Conservation (phyloP, 2,797 vertebrate species). For the Alosa sapidissima region DNA sequence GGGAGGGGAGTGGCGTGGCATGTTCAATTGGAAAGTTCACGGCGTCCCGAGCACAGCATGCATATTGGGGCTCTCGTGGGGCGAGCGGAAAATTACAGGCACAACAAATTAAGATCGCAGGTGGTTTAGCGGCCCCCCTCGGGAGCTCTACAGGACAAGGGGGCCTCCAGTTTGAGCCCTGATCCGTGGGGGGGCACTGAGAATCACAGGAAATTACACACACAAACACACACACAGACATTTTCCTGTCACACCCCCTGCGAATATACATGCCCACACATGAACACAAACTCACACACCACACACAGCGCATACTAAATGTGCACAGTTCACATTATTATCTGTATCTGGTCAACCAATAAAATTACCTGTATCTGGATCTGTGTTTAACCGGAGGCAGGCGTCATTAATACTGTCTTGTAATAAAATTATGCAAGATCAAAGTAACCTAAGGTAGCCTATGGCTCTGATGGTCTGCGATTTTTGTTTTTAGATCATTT, state of each 20-base stretch:
- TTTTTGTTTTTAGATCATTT: too few species aligned
- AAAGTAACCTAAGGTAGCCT: too few species aligned
- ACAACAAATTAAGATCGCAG: conserved; percentile 51
- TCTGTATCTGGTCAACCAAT: too few species aligned
- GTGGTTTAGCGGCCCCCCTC: conserved; percentile 45
- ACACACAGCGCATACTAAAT: neutral
- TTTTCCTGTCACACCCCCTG: neutral
- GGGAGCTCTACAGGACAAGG: conserved; percentile 1
- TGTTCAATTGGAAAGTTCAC: conserved; percentile 33
- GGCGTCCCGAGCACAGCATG: conserved; percentile 39
- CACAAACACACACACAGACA: conserved; percentile 13
- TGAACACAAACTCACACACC: neutral
- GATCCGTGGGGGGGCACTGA: conserved; percentile 22
- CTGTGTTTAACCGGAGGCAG: too few species aligned
- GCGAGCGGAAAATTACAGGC: conserved; percentile 47
- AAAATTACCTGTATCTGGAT: too few species aligned
- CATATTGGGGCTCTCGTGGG: conserved; percentile 25
- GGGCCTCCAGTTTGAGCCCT: conserved; percentile 18
- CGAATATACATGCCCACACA: neutral
- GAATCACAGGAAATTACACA: conserved; percentile 6
- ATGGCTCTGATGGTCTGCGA: too few species aligned
- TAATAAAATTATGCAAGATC: too few species aligned
- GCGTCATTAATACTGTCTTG: too few species aligned
- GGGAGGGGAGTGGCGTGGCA: neutral
- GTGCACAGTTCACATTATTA: too few species aligned